Base-by-base conservation (phyloP, 2,888 invertebrate species). In the Eilema caniola region DNA sequence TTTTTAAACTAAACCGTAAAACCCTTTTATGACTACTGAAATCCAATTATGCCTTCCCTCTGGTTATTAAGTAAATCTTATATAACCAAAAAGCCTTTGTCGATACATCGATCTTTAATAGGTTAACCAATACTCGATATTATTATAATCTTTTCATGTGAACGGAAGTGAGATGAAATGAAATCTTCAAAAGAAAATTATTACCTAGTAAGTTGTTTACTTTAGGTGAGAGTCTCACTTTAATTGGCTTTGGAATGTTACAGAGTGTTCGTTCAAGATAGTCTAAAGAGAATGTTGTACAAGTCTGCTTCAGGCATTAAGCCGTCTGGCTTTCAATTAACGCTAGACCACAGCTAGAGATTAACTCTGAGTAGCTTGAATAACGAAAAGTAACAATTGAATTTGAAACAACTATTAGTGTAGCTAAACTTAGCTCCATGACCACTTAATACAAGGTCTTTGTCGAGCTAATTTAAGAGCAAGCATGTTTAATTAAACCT, bases 281-380 rank as follows among this genome's bases (percentile, higher is more conserved):
- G 66, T 70, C 74, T 66, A 79, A 64, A 79, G 74, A 72, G 68
- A 69, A 84, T 86, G 84, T 84, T 80, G 82, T 84, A 84, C 85
- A 86, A 88, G 79, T 83, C 79, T 73, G 76, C 76, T 79, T 85
- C 75, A 70, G 75, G 78, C 87, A 89, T 92, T 88, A 88, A 90
- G 81, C 84, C 85, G 94, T 94, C 94, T 94, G 91, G 87, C 78
- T 82, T 77, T 87, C 87, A 90, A 92, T 93, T 90, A 89, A 86
- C 80, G 77, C 86, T 88, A 86, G 85, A 85, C 82, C 80, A 78
- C 80, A 84, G 74, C 77, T 81, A 84, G 75, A 84, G 80, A 85
- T 85, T 83, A 84, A 75, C 74, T 74, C 82, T 77, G 74, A 80
- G 80, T 81, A 84, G 82, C 85, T 85, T 83, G 83, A 81, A 84